Evolutionary conservation across 1,140 invertebrate species (phyloP), one percentile per base, ranked within the genome.

Genomic region (Lepidurus arcticus): DNA sequence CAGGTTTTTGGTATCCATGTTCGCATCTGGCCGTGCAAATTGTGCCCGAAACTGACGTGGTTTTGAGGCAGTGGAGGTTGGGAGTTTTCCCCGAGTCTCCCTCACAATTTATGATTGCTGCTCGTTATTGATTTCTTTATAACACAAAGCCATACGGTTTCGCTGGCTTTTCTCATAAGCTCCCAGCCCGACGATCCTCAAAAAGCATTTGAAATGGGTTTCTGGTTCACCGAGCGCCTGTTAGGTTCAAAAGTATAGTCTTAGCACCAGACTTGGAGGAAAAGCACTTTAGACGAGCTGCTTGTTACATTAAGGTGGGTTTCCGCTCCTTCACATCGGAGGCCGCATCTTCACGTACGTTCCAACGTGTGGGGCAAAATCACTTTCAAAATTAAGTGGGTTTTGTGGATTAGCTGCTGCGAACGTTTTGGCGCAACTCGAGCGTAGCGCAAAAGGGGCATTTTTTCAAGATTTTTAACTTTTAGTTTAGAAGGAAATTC

Each of bases 41-140:
- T 65, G 53, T 7, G 13, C 53, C 13, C 13, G 53, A 65, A 9
- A 65, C 8, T 21, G 53, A n/a, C 53, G 16, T 21, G 6, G 53
- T 21, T 34, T 34, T 34, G 34, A 34, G 34, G 34, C 34, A 3
- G 34, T 34, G 26, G 2, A 34, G 26, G 26, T 34, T 34, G 26
- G 26, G 26, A 34, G 26, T 34, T 34, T 34, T 4, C 34, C 34
- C 34, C 16, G 53, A 65, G 53, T 13, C 53, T 16, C 21, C 21
- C 4, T 13, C 16, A 65, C 34, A 65, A 65, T 65, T 65, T 65
- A 65, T 65, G 53, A 65, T 65, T 65, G 53, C 53, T 65, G 53
- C 16, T 65, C 53, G 53, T 65, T 65, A 65, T 21, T 65, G 53
- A 65, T 65, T 65, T 65, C 53, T 65, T 65, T 65, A 21, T 65